Conservation (phyloP, 2,113 vertebrate species). For the Callionymus lyra region DNA sequence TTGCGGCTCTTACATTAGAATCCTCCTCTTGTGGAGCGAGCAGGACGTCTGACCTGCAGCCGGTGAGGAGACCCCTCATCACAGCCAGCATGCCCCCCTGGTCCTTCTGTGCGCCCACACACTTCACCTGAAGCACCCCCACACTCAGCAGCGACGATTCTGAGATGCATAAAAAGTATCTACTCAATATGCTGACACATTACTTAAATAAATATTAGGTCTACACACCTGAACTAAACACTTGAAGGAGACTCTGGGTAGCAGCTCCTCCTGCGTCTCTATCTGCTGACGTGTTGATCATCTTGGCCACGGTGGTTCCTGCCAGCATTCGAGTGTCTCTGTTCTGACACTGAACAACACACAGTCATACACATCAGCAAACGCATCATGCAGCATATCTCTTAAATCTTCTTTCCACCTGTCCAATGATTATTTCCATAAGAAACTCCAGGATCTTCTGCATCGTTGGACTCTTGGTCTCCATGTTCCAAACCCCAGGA, state of each 20-base stretch:
- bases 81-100: slow-evolving; percentile 66
- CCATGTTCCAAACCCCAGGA: slow-evolving; percentile 60
- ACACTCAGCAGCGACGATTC: slow-evolving; percentile 55
- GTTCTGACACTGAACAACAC: slow-evolving; percentile 56
- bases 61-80: slow-evolving; percentile 71
- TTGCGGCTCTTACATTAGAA: slow-evolving; percentile 35
- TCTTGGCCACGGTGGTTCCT: slow-evolving; percentile 74
- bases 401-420: slow-evolving; percentile 66
- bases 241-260: slow-evolving; percentile 61
- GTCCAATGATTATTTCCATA: slow-evolving; percentile 60
- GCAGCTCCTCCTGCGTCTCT: slow-evolving; percentile 49
- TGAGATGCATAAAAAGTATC: slow-evolving; percentile 23
- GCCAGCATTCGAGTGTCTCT: slow-evolving; percentile 75
- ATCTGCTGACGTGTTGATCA: slow-evolving; percentile 68
- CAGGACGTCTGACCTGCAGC: slow-evolving; percentile 68
- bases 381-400: not conserved
- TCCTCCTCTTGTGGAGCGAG: slow-evolving; percentile 23
- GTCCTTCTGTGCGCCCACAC: slow-evolving; percentile 22
- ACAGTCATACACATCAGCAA: not conserved
- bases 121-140: slow-evolving; percentile 61
- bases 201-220: no score
- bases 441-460: slow-evolving; percentile 69
- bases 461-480: slow-evolving; percentile 18
- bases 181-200: no score
- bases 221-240: slow-evolving; percentile 38